Evolutionary conservation across 1,140 invertebrate genomes (phyloP), one percentile per base, ranked within the genome.

Genomic region (Wasmannia auropunctata): DNA sequence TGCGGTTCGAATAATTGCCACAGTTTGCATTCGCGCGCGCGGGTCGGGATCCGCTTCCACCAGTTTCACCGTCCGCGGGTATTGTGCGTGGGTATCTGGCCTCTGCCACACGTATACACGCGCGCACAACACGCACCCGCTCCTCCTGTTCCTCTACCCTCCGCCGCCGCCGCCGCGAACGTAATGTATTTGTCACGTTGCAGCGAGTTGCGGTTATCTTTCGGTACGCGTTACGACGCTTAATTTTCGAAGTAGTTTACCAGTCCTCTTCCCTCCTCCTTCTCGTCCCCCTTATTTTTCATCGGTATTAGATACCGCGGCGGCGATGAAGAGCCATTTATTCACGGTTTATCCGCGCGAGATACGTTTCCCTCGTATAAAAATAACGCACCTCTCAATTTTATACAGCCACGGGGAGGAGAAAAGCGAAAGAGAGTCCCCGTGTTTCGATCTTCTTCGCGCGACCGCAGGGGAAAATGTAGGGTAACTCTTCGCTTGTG

Each of bases 1-100:
- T 87, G 87, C 77, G 90, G 86, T 87, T 81, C 76, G 79, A 63
- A 86, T 92, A 92, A 92, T 92, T 89, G 90, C 88, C 70, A 80
- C 85, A 91, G 90, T 92, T 92, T 88, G 85, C 84, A 49, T 74
- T 72, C 56, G 84, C 58, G 49, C 56, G 84, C 58, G 49, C 31
- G 54, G 80, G 56, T 88, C 85, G 3, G 11, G 77, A 86, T 77
- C 83, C 70, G 54, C 34, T 77, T 51, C 16, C 3, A 49, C 81
- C n/a, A n/a, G n/a, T n/a, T n/a, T n/a, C n/a, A 22, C 63, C 49
- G 49, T n/a, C n/a, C n/a, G n/a, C n/a, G n/a, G n/a, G 34, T 40
- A 63, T 63, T 37, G 34, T 37, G 62, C 62, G 62, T 63, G 60
- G 34, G n/a, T 54, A 54, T n/a, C 2, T 54, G 43, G 7, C n/a